phyloP scores from a whole-genome alignment of 2,797 vertebrate species.

The Intellagama lesueurii region DNA sequence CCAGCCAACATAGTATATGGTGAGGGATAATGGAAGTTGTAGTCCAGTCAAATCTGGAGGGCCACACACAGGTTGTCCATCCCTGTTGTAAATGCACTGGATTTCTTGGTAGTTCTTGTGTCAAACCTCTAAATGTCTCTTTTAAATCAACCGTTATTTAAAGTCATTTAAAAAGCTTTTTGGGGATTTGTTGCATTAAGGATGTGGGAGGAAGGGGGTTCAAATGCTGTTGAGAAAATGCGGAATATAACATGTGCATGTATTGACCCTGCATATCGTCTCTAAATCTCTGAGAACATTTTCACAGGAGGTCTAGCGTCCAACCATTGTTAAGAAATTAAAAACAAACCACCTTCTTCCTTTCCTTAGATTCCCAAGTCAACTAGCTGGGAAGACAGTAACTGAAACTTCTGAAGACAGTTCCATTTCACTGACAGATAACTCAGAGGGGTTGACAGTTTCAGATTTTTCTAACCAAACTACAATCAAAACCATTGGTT shows the following conservation, averaged over 20 bases:
- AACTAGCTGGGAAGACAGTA: slow-evolving; percentile 68
- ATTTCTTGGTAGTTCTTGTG: neutral
- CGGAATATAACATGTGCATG: neutral
- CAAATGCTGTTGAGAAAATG: neutral
- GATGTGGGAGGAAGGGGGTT: no score
- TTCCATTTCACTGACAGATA: slow-evolving; percentile 58
- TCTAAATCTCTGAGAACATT: neutral
- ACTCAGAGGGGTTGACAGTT: slow-evolving; percentile 68
- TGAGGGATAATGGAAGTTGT: neutral
- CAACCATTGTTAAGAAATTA: neutral
- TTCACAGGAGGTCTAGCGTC: neutral
- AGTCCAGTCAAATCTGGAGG: neutral
- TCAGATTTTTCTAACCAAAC: slow-evolving; percentile 69
- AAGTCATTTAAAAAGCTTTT: neutral
- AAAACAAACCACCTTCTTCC: slow-evolving; percentile 32
- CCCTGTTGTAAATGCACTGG: neutral
- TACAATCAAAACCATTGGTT: slow-evolving; percentile 68
- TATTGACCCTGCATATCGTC: neutral
- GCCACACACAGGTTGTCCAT: neutral
- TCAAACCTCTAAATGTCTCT: neutral
- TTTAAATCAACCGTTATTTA: neutral
- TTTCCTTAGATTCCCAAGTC: slow-evolving; percentile 76
- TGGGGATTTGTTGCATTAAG: neutral
- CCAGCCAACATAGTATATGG: neutral
- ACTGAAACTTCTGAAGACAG: slow-evolving; percentile 71